These are phyloP conservation scores for Redunca redunca DNA, from an alignment of 2,113 vertebrate species.

Conservation along the genomic window DNA sequence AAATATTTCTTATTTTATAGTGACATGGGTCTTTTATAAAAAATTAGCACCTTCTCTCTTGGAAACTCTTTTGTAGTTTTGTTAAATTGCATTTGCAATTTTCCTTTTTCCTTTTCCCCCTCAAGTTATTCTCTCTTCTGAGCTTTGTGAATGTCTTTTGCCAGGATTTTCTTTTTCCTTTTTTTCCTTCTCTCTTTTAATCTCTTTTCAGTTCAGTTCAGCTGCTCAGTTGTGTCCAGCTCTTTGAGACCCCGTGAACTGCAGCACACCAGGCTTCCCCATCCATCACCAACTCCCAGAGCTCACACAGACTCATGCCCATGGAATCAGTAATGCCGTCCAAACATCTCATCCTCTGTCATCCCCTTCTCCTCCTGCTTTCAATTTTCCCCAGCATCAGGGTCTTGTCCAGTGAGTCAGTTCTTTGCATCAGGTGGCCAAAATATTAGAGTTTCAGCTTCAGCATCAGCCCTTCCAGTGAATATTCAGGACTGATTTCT, in stretches of 20 bases:
- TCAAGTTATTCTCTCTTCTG: neutral
- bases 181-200: neutral
- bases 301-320: neutral
- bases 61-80: constrained; percentile 14
- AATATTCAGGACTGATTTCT: neutral
- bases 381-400: neutral
- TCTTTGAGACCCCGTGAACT: neutral
- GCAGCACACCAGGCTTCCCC: neutral
- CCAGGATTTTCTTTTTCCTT: neutral
- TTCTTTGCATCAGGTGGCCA: neutral
- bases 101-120: neutral
- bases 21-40: neutral
- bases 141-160: neutral
- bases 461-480: neutral
- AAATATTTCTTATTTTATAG: constrained; percentile 1
- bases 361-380: neutral
- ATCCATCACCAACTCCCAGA: neutral
- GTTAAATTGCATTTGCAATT: neutral
- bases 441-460: neutral
- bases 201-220: neutral
- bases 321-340: neutral
- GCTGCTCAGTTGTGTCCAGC: neutral
- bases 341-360: neutral
- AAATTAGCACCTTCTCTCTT: neutral
- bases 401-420: neutral